Percentiles rank a stretch among this genome's conserved stretches.
Conservation (phyloP, 2,888 invertebrate genomes). For the Stenolophus ochropezus region DNA sequence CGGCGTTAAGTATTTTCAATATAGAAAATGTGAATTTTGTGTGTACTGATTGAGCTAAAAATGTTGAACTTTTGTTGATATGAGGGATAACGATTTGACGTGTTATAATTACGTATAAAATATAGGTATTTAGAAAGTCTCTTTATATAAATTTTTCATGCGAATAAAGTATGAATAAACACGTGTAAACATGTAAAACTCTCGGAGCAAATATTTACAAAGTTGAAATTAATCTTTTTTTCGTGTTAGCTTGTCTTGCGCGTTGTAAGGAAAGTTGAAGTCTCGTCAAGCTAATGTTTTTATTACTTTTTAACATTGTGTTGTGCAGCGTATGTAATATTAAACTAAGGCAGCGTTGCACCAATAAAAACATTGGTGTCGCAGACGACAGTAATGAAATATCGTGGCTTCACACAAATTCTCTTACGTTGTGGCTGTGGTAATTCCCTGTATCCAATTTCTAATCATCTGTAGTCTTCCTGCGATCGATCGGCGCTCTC, state of each 20-base stretch:
- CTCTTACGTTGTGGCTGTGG: background rate
- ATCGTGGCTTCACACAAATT: background rate
- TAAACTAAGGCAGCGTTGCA: background rate
- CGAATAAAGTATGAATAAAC: background rate
- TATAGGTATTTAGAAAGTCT: too few species aligned
- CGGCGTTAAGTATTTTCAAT: too few species aligned
- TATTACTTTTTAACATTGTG: background rate
- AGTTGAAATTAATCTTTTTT: background rate
- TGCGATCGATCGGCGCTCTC: background rate
- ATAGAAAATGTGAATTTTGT: too few species aligned
- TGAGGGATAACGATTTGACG: too few species aligned
- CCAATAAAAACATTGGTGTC: background rate
- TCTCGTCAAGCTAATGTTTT: background rate
- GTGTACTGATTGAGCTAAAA: too few species aligned
- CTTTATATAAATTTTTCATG: too few species aligned
- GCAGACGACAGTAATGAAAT: background rate
- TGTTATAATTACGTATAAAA: too few species aligned
- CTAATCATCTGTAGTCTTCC: background rate
- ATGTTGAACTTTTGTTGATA: too few species aligned
- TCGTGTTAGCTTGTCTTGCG: background rate
- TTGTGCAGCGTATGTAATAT: background rate
- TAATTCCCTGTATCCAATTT: slow-evolving; percentile 24
- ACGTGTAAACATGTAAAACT: background rate
- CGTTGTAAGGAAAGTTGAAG: background rate
- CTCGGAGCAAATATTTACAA: background rate